Percentiles rank a stretch among this genome's conserved stretches.
These are phyloP conservation scores for Podiceps cristatus DNA, from an alignment of 2,113 vertebrate species.

Conservation along the genomic window DNA sequence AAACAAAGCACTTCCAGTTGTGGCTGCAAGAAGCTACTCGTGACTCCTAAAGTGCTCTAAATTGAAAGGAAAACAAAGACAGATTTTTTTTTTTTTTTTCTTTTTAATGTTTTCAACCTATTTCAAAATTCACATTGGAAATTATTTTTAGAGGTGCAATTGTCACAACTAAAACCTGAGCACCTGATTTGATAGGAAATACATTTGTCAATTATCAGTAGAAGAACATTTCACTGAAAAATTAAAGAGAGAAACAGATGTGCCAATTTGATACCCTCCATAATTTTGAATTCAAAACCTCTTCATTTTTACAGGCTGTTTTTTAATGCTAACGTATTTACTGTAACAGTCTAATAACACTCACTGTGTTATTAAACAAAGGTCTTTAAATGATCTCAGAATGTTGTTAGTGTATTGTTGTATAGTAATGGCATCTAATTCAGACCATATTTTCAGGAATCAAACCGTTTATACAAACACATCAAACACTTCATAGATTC, in stretches of 20 bases:
- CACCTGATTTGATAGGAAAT: neutral
- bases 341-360: neutral
- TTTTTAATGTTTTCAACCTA: neutral
- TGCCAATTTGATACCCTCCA: neutral
- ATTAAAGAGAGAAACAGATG: neutral
- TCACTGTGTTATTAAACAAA: slow-evolving; percentile 22
- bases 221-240: neutral
- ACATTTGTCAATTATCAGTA: neutral
- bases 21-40: neutral
- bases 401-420: neutral
- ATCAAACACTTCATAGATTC: neutral
- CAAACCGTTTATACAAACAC: neutral
- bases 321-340: neutral
- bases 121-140: neutral
- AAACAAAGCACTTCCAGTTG: neutral
- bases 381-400: neutral
- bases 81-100: neutral
- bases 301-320: neutral
- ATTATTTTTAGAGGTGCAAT: neutral
- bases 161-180: neutral
- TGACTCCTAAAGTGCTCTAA: neutral
- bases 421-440: neutral
- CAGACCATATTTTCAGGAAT: slow-evolving; percentile 14
- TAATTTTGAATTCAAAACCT: neutral
- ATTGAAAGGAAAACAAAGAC: neutral